Conservation (phyloP, 2,113 vertebrate species). For the Arothron firmamentum region DNA sequence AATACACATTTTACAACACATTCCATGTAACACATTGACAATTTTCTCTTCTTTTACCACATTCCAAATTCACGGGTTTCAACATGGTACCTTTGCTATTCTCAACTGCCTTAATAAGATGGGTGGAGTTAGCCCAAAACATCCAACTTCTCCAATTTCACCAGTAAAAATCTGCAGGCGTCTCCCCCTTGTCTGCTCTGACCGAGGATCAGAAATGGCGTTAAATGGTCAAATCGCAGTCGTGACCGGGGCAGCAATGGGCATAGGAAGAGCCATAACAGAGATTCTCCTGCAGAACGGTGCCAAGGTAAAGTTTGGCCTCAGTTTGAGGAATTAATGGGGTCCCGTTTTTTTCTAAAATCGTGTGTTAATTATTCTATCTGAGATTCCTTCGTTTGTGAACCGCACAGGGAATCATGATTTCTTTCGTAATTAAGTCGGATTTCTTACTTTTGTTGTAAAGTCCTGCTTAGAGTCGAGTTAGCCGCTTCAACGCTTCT, state of each 20-base stretch:
- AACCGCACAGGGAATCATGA: too few relatives aligned
- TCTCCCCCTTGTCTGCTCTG: neutral
- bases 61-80: too few relatives aligned
- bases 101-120: neutral
- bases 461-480: too few relatives aligned
- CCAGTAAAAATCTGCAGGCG: neutral
- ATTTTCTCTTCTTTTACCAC: too few relatives aligned
- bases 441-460: too few relatives aligned
- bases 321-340: too few relatives aligned
- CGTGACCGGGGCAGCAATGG: conserved; percentile 66
- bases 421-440: too few relatives aligned
- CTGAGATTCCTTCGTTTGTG: too few relatives aligned
- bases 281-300: conserved; percentile 60
- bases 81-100: too few relatives aligned
- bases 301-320: conserved; percentile 55
- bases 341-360: neutral
- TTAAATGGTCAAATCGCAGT: conserved; percentile 42
- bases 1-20: too few relatives aligned
- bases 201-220: conserved; percentile 31
- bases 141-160: neutral
- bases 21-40: too few relatives aligned
- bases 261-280: conserved; percentile 60
- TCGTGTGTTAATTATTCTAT: neutral
- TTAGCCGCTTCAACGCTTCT: too few relatives aligned
- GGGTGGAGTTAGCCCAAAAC: neutral